Conservation (phyloP, 2,797 vertebrate genomes). For the Sebastes diaconus region DNA sequence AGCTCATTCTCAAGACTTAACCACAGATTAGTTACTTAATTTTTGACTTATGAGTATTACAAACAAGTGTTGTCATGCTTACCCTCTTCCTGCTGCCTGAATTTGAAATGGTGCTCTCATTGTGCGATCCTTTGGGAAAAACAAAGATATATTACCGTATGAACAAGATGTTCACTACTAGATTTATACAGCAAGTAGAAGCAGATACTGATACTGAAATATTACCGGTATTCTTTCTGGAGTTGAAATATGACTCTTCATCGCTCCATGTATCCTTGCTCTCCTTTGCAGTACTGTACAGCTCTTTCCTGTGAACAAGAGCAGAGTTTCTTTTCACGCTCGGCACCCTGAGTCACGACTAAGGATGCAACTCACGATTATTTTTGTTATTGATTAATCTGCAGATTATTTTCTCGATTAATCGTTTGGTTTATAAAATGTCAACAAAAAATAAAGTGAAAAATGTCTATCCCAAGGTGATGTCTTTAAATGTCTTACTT, state of each 20-base stretch:
- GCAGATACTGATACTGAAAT: background rate
- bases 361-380: too few relatives aligned
- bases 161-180: background rate
- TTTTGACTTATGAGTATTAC: background rate
- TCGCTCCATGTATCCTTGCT: slow-evolving; percentile 75
- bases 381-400: too few relatives aligned
- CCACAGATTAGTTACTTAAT: background rate
- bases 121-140: slow-evolving; percentile 5
- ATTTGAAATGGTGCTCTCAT: slow-evolving; percentile 22
- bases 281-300: slow-evolving; percentile 49
- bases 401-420: too few relatives aligned
- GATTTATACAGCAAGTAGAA: background rate
- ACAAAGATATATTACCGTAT: background rate
- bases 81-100: slow-evolving; percentile 59
- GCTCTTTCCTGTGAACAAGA: slow-evolving; percentile 51
- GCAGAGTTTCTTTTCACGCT: background rate
- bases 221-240: slow-evolving; percentile 21
- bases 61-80: background rate
- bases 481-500: too few relatives aligned
- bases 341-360: background rate
- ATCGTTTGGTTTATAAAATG: too few relatives aligned
- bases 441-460: too few relatives aligned
- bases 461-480: too few relatives aligned
- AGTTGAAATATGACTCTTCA: slow-evolving; percentile 61
- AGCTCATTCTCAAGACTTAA: background rate